Evolutionary conservation across 2,797 vertebrate species (phyloP), one percentile per base, ranked within the genome.

Genomic region (Chaetodon trifasciatus): DNA sequence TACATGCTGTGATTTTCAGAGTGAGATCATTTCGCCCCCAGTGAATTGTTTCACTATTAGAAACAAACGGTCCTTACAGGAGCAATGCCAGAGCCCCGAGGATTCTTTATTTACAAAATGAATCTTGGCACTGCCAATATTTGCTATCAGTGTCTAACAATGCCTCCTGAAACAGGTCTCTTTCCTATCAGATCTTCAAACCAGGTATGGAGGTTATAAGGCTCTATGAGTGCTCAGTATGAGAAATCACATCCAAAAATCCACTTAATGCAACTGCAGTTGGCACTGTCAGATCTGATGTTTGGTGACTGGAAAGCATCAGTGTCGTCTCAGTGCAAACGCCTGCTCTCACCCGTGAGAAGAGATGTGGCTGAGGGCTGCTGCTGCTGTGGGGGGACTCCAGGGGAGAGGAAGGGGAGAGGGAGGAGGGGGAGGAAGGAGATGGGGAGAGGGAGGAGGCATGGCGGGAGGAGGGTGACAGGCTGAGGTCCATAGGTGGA

Each of bases 401-500:
- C 93, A 96, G 0, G 92, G 96, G 88, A 88, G 92, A 3, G 62
- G 95, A 94, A 17, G 93, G 90, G 16, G 96, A 94, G 28, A 96
- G 95, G 0, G 96, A 97, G 40, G 96, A 94, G 44, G 88, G 91
- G 21, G 90, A 91, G 49, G 90, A 89, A 15, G 92, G 86, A n/a
- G 92, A 89, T 1, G 90, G 90, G 93, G 96, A 1, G 89, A 96
- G 83, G 93, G 93, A 4, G 57, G 95, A 93, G 62, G 92, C 84
- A 15, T 95, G 95, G 76, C 96, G 95, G 1, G 94, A 94, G 1
- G 96, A 96, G 13, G 96, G 97, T 0, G 97, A 97, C 84, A 97
- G 91, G 91, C 97, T 97, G 91, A 97, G 97, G 92, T 98, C 97
- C 82, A 97, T 94, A 52, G 96, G 93, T 0, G 97, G 96, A 47